These are phyloP conservation scores for Zeuzera pyrina DNA, from an alignment of 2,888 invertebrate genomes.

Conservation along the genomic window DNA sequence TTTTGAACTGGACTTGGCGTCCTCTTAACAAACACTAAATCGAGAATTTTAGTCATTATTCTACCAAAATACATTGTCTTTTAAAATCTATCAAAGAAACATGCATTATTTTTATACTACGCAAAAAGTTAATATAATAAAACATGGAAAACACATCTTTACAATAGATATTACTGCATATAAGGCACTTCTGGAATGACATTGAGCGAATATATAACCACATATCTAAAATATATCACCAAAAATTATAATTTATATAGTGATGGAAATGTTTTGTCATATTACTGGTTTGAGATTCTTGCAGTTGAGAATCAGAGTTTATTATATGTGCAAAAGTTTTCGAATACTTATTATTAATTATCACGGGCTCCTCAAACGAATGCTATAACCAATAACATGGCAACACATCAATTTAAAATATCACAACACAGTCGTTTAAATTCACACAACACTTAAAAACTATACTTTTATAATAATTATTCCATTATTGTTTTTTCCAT, in stretches of 20 bases:
- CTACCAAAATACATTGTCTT: constrained; percentile 21
- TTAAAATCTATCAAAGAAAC: constrained; percentile 23
- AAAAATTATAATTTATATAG: constrained; percentile 12
- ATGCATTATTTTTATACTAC: constrained; percentile 3
- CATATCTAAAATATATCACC: constrained; percentile 23
- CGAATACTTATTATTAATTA: constrained; percentile 29
- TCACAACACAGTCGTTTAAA: constrained; percentile 28
- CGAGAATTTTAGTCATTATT: constrained; percentile 8
- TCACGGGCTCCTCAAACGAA: constrained; percentile 41
- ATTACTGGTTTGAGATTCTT: constrained; percentile 23
- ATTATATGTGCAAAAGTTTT: constrained; percentile 13
- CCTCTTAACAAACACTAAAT: neutral
- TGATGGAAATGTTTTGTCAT: constrained; percentile 27
- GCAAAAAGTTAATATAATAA: constrained; percentile 10
- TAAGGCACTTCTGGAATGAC: constrained; percentile 63
- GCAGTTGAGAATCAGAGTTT: constrained; percentile 22
- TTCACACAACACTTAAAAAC: constrained; percentile 42
- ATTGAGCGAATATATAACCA: constrained; percentile 42
- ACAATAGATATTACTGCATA: constrained; percentile 15
- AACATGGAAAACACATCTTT: too few relatives aligned
- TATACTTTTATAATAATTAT: constrained; percentile 25
- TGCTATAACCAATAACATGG: constrained; percentile 62
- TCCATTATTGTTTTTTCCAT: constrained; percentile 26
- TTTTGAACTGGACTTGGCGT: constrained; percentile 16
- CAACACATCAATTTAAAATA: constrained; percentile 38